A percentile compares a stretch with the other conserved stretches of the same genome.
Evolutionary conservation across 2,888 invertebrate genomes (phyloP).

Genomic region (Agrenia bidenticulata): DNA sequence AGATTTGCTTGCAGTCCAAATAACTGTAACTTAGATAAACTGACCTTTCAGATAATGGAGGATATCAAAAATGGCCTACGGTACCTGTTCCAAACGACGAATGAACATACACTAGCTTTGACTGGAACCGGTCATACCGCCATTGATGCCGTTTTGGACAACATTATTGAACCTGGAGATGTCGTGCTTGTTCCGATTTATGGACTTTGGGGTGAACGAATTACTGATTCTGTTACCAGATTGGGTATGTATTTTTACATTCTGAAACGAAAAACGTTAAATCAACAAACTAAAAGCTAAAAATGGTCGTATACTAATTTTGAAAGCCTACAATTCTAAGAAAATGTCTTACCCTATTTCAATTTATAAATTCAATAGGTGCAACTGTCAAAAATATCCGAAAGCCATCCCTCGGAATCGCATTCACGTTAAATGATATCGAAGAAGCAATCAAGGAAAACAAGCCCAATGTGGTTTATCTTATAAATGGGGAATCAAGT

Average conservation of each 20-base stretch:
- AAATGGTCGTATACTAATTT: neutral
- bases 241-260: neutral
- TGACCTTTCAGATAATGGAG: conserved; percentile 13
- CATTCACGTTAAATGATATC: conserved; percentile 66
- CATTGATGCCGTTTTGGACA: conserved; percentile 9
- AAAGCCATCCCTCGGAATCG: conserved; percentile 57
- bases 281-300: neutral
- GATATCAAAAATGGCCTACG: conserved; percentile 12
- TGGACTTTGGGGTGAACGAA: conserved; percentile 11
- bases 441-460: conserved; percentile 65
- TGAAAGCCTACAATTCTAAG: no score
- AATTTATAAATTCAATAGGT: neutral
- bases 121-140: neutral
- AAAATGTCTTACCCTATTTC: no score
- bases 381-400: neutral
- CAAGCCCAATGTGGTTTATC: conserved; percentile 71
- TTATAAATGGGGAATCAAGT: conserved; percentile 84
- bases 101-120: conserved; percentile 3
- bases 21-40: no score
- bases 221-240: neutral
- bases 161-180: conserved; percentile 18
- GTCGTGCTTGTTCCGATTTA: conserved; percentile 2
- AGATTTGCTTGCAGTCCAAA: no score
- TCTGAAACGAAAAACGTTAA: no score
- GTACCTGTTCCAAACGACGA: conserved; percentile 20